These are phyloP conservation scores for Aphidius ervi DNA, from an alignment of 1,140 invertebrate species.

Conservation along the genomic window DNA sequence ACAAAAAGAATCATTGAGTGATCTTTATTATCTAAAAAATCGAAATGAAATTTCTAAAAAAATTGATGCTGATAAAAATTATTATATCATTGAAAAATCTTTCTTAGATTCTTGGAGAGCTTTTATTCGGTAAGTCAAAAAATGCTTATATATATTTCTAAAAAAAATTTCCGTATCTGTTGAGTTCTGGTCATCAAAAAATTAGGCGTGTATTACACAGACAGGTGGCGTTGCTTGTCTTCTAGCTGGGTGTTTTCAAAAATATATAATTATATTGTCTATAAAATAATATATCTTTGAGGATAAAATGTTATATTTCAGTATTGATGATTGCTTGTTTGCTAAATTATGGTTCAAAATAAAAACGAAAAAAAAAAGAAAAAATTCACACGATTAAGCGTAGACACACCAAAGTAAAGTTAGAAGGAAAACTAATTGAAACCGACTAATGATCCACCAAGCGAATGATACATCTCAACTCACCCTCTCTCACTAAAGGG, in stretches of 20 bases:
- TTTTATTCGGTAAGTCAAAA: conserved; percentile 43
- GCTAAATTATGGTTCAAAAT: conserved; percentile 22
- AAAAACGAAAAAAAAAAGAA: conserved; percentile 7
- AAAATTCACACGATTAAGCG: conserved; percentile 44
- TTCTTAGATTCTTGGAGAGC: conserved; percentile 45
- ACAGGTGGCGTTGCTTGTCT: conserved; percentile 46
- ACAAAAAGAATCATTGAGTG: conserved; percentile 41
- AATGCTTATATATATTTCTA: too few relatives aligned
- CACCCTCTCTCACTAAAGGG: background rate
- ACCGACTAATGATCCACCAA: conserved; percentile 51
- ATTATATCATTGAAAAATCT: conserved; percentile 42
- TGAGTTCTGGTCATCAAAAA: too few relatives aligned
- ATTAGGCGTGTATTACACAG: too few relatives aligned
- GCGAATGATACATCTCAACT: conserved; percentile 48
- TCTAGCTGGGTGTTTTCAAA: conserved; percentile 51
- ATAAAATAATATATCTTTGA: too few relatives aligned
- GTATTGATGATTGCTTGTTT: too few relatives aligned
- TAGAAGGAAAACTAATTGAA: conserved; percentile 52
- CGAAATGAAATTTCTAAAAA: conserved; percentile 38
- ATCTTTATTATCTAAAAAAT: conserved; percentile 42
- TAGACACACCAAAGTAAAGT: conserved; percentile 24
- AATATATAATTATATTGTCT: too few relatives aligned
- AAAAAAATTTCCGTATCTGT: too few relatives aligned
- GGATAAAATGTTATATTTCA: too few relatives aligned
- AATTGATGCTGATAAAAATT: conserved; percentile 27